Percentiles rank a stretch among this genome's conserved stretches.
Evolutionary conservation across 2,797 vertebrate genomes (phyloP).

Genomic region (Gymnoscopelus microlampas): DNA sequence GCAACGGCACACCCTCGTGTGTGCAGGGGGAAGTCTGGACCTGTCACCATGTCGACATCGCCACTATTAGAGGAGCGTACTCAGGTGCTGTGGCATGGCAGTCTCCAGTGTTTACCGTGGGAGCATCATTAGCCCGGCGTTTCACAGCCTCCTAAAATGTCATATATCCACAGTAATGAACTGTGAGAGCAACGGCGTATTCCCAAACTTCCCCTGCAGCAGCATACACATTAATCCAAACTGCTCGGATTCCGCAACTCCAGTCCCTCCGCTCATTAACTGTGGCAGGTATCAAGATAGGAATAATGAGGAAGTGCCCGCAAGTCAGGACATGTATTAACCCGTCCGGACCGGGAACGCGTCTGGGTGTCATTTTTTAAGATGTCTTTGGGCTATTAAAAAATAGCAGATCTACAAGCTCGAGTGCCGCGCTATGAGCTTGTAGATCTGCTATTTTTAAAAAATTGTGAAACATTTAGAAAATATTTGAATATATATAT

Average conservation of each 20-base stretch:
- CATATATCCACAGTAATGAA: constrained; percentile 83
- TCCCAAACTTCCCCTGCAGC: constrained; percentile 75
- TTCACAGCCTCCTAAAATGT: constrained; percentile 81
- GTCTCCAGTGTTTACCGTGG: constrained; percentile 80
- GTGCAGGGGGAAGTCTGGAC: constrained; percentile 57
- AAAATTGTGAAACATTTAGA: no score
- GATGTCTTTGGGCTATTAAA: no score
- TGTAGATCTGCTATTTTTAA: no score
- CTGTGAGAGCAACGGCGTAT: constrained; percentile 69
- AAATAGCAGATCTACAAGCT: no score
- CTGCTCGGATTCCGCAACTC: constrained; percentile 69
- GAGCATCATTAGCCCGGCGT: constrained; percentile 77
- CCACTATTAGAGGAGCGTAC: constrained; percentile 66
- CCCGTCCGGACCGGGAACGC: no score
- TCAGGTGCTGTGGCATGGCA: constrained; percentile 69
- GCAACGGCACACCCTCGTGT: constrained; percentile 35
- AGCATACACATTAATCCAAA: constrained; percentile 82
- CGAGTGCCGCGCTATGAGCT: no score
- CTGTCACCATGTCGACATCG: constrained; percentile 66
- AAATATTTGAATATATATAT: no score
- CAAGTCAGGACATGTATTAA: constrained; percentile 80
- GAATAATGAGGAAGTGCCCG: constrained; percentile 85
- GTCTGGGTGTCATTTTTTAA: no score
- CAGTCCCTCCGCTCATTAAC: constrained; percentile 85
- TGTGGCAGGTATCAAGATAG: constrained; percentile 84